Conservation (phyloP, 2,888 invertebrate species). For the Torymus tubicola region DNA sequence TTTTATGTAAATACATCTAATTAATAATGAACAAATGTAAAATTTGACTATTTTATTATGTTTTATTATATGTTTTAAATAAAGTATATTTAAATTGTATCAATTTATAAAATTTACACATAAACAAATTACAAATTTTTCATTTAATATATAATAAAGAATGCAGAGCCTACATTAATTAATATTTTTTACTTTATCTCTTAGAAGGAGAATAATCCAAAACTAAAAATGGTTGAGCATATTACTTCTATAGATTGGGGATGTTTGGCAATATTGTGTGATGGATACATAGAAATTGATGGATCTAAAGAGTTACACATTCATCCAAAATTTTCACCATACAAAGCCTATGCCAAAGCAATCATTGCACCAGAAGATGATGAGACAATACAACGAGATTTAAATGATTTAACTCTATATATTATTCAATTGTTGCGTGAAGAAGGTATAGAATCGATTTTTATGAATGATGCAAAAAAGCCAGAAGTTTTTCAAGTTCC, state of each 20-base stretch:
- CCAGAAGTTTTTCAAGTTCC: constrained; percentile 78
- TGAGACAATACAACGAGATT: constrained; percentile 72
- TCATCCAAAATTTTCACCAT: constrained; percentile 86
- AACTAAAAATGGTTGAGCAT: constrained; percentile 69
- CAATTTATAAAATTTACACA: no score
- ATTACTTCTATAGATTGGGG: constrained; percentile 72
- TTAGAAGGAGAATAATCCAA: constrained; percentile 60
- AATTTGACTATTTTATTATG: background rate
- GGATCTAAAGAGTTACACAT: constrained; percentile 78
- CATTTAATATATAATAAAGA: background rate
- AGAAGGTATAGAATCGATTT: constrained; percentile 68
- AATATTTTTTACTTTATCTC: constrained; percentile 57
- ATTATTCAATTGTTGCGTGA: constrained; percentile 78
- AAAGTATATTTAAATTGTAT: background rate
- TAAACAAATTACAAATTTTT: no score
- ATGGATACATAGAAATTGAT: constrained; percentile 66
- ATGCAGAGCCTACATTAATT: constrained; percentile 9
- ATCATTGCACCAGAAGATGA: constrained; percentile 73
- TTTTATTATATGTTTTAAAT: background rate
- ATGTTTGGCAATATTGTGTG: constrained; percentile 70
- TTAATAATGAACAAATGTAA: constrained; percentile 6
- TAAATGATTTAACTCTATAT: constrained; percentile 79
- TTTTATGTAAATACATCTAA: constrained; percentile 51
- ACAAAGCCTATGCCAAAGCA: constrained; percentile 83
- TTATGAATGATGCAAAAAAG: constrained; percentile 65